Conservation (phyloP, 2,888 invertebrate species). For the Chromoteleia sp. region DNA sequence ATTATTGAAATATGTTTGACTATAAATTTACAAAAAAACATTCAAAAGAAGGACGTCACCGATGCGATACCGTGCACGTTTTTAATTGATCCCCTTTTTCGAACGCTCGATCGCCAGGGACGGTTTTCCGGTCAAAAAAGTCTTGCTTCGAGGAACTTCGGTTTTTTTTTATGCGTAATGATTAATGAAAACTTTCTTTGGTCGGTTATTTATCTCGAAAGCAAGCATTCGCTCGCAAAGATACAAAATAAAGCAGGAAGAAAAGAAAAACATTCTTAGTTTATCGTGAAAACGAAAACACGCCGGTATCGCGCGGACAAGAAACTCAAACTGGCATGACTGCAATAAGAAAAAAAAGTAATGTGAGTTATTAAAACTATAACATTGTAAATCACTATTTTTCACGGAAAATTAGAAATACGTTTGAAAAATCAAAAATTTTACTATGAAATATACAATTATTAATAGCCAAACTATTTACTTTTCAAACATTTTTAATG, state of each 20-base stretch:
- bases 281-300: constrained; percentile 13
- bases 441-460: too few species aligned
- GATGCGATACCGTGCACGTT: constrained; percentile 10
- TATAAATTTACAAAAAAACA: constrained; percentile 23
- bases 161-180: constrained; percentile 28
- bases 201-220: neutral
- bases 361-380: too few species aligned
- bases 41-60: constrained; percentile 5
- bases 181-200: constrained; percentile 21
- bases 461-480: too few species aligned
- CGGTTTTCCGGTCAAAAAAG: constrained; percentile 43
- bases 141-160: constrained; percentile 42
- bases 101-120: constrained; percentile 24
- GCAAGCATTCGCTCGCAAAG: neutral
- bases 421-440: too few species aligned
- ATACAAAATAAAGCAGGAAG: neutral
- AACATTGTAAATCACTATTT: too few species aligned
- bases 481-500: too few species aligned
- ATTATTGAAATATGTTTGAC: constrained; percentile 1
- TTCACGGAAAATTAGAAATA: too few species aligned
- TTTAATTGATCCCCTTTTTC: constrained; percentile 15
- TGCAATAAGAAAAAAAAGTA: too few species aligned
- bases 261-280: constrained; percentile 1
- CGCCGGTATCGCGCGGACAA: constrained; percentile 15
- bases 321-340: constrained; percentile 3